phyloP scores from a whole-genome alignment of 1,140 invertebrate species.

The Atta cephalotes region DNA sequence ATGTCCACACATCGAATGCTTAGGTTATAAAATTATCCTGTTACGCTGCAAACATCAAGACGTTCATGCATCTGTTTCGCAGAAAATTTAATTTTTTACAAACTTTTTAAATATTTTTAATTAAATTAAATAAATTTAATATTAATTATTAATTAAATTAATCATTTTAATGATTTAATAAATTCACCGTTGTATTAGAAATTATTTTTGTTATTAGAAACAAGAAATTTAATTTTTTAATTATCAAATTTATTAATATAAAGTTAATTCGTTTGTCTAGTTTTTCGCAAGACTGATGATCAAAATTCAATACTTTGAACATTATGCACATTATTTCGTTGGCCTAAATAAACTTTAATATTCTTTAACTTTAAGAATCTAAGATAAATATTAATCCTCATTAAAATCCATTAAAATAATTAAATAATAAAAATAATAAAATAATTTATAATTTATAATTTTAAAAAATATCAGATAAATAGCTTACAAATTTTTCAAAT shows the following conservation, averaged over 20 bases:
- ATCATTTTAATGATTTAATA: neutral
- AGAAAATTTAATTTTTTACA: neutral
- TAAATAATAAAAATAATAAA: no score
- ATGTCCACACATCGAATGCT: slow-evolving; percentile 1
- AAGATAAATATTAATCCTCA: neutral
- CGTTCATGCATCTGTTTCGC: slow-evolving; percentile 33
- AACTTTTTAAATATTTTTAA: neutral
- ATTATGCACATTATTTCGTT: neutral
- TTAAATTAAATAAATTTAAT: neutral
- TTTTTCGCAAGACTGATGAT: neutral
- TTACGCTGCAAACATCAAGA: slow-evolving; percentile 34
- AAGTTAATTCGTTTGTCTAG: neutral
- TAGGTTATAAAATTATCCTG: slow-evolving; percentile 38
- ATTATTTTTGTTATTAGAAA: neutral
- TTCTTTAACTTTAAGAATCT: neutral
- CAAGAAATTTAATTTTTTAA: neutral
- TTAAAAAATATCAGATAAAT: neutral
- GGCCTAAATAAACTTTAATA: neutral
- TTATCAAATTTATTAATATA: neutral
- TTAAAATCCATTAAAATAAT: neutral
- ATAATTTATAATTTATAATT: neutral
- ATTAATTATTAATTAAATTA: neutral
- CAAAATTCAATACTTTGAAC: neutral
- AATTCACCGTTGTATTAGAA: neutral
- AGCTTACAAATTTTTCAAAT: neutral